Base-by-base conservation (phyloP, 2,113 vertebrate genomes). In the Oenanthe oenanthe region DNA sequence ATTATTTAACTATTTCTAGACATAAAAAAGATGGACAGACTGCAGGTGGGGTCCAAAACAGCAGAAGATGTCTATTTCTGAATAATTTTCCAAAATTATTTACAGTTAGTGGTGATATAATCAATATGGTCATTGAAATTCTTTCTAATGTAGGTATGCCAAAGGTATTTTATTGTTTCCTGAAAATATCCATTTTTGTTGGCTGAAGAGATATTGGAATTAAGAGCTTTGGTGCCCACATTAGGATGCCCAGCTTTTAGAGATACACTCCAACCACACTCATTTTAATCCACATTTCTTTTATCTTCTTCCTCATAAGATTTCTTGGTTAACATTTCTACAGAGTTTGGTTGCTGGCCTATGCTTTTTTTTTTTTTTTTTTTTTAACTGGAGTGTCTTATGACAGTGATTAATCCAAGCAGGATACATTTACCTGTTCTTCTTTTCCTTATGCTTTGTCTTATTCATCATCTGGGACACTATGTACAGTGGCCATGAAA, bases 401-500 rank as follows among this genome's bases (percentile, higher is more conserved):
- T 40, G 24, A 57, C 19, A 89, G n/a, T 19, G 20, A 56, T 85
- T 60, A 81, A 85, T 92, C 20, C 36, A 81, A 54, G 32, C 22
- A 77, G 54, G 53, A 86, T 85, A n/a, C 31, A 32, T 29, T 85
- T 51, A 19, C 19, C 14, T 84, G 7, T 75, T 54, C 19, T 74
- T 86, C 34, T 74, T 77, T 89, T 66, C 42, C 20, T 5, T 82
- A 8, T 42, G 16, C 32, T 72, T 84, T 78, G 17, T 53, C 45
- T 61, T 77, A 34, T 73, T 79, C 26, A 22, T 71, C 68, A 83
- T 22, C 36, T 91, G 25, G 9, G 40, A 4, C 9, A 36, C 8
- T 53, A 13, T 0, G 1, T 38, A n/a, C 25, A 60, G 57, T 17
- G 57, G 31, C 19, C 6, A 1, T 8, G 5, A 57, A 53, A 47